Evolutionary conservation across 2,113 vertebrate species (phyloP).

Genomic region (Spea bombifrons): DNA sequence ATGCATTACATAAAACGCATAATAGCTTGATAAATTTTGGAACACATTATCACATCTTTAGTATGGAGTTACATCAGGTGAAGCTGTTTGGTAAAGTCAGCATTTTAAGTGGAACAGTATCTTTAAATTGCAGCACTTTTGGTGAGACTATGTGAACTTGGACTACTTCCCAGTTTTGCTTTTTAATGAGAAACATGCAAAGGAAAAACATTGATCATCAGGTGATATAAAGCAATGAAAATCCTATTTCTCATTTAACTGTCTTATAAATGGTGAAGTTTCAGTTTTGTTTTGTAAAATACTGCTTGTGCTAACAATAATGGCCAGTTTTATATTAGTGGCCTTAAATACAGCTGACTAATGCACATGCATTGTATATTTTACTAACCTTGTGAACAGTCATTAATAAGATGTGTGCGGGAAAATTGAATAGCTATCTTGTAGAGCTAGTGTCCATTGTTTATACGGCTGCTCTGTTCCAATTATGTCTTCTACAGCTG

Average conservation of each 20-base stretch:
- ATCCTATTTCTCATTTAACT: slow-evolving; percentile 22
- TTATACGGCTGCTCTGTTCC: slow-evolving; percentile 20
- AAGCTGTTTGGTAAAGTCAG: too few relatives aligned
- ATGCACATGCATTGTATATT: slow-evolving; percentile 19
- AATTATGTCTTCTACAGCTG: slow-evolving; percentile 28
- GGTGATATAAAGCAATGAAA: slow-evolving; percentile 42
- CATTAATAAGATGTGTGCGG: slow-evolving; percentile 30
- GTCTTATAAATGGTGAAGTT: slow-evolving; percentile 31
- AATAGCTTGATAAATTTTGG: slow-evolving; percentile 13
- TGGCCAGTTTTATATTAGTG: not conserved
- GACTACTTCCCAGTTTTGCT: slow-evolving; percentile 26
- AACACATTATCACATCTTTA: slow-evolving; percentile 21
- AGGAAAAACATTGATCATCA: slow-evolving; percentile 41
- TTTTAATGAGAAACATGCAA: slow-evolving; percentile 40
- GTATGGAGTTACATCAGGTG: not conserved
- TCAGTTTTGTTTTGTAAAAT: slow-evolving; percentile 23
- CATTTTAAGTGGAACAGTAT: not conserved
- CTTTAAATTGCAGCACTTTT: slow-evolving; percentile 25
- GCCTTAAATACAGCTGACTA: slow-evolving; percentile 29
- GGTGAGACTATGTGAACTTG: slow-evolving; percentile 18
- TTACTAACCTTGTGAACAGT: slow-evolving; percentile 31
- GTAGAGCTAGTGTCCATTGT: slow-evolving; percentile 27
- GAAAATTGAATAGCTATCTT: slow-evolving; percentile 28
- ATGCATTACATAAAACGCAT: too few relatives aligned
- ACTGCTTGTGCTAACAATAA: slow-evolving; percentile 35